Percentiles rank a stretch among this genome's conserved stretches.
Conservation (phyloP, 1,140 invertebrate genomes). For the Sycophila sp. region DNA sequence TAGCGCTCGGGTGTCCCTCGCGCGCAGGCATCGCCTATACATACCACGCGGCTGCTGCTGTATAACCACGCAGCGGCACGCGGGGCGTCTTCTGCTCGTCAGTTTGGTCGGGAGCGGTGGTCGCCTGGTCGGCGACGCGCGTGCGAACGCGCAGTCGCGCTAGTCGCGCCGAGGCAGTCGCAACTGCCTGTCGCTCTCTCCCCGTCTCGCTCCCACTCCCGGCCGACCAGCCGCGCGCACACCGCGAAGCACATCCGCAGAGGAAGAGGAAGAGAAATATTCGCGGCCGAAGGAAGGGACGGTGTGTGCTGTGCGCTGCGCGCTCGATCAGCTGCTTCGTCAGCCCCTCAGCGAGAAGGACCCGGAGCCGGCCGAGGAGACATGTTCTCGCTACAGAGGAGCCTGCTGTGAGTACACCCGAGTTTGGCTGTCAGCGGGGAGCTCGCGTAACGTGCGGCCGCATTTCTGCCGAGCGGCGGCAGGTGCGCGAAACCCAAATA, state of each 20-base stretch:
- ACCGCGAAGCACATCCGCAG: background rate
- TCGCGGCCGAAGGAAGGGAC: background rate
- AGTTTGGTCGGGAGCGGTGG: too few species aligned
- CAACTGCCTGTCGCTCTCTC: background rate
- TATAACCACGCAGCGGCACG: background rate
- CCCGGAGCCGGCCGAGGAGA: too few species aligned
- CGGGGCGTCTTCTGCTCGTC: background rate
- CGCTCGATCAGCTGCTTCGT: conserved; percentile 32
- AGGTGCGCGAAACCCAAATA: conserved; percentile 18
- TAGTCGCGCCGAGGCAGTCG: background rate
- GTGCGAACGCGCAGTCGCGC: conserved; percentile 58
- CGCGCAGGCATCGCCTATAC: too few species aligned
- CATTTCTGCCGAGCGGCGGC: background rate
- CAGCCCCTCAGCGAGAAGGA: background rate
- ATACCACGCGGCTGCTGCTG: too few species aligned
- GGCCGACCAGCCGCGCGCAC: background rate
- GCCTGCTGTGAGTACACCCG: conserved; percentile 58
- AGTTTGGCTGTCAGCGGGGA: background rate
- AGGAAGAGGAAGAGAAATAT: background rate
- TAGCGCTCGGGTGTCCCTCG: background rate
- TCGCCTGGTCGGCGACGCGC: too few species aligned
- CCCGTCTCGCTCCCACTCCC: background rate
- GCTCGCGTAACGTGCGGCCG: too few species aligned
- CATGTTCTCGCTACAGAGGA: conserved; percentile 62
- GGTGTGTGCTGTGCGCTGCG: background rate